Conservation (phyloP, 2,888 invertebrate genomes). For the Lepidochitona cinerea region DNA sequence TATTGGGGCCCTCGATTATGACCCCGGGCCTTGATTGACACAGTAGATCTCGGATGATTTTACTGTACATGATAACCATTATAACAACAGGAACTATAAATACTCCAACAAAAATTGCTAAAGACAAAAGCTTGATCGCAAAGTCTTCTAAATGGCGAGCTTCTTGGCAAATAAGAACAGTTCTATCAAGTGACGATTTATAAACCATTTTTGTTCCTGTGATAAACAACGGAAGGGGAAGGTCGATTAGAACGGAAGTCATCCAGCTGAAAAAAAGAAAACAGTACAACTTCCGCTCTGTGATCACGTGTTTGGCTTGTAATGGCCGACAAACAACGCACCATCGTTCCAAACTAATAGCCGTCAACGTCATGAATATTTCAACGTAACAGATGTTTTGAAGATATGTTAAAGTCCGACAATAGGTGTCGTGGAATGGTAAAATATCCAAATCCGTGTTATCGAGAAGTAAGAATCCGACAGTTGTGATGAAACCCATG, state of each 20-base stretch:
- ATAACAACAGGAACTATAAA: not conserved
- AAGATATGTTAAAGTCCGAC: not conserved
- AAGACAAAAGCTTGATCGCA: not conserved
- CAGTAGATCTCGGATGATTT: not conserved
- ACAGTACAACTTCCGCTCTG: not conserved
- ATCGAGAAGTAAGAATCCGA: not conserved
- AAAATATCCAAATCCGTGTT: not conserved
- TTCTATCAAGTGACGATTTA: not conserved
- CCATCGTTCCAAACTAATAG: constrained; percentile 6
- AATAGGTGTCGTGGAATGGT: not conserved
- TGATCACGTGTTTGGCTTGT: constrained; percentile 4
- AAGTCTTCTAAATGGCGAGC: not conserved
- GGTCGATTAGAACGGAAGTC: not conserved
- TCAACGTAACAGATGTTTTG: constrained; percentile 2
- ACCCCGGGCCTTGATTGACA: not conserved
- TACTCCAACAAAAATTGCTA: not conserved
- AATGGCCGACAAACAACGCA: constrained; percentile 7
- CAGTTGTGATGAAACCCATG: not conserved
- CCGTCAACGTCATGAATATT: constrained; percentile 4
- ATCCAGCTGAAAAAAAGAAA: not conserved
- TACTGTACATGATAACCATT: constrained; percentile 2
- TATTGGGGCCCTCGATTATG: not conserved
- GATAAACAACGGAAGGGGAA: not conserved
- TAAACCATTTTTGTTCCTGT: not conserved
- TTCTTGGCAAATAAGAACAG: not conserved